Percentiles rank a stretch among this genome's conserved stretches.
These are phyloP conservation scores for Habrosyne pyritoides DNA, from an alignment of 2,888 invertebrate genomes.

Conservation along the genomic window DNA sequence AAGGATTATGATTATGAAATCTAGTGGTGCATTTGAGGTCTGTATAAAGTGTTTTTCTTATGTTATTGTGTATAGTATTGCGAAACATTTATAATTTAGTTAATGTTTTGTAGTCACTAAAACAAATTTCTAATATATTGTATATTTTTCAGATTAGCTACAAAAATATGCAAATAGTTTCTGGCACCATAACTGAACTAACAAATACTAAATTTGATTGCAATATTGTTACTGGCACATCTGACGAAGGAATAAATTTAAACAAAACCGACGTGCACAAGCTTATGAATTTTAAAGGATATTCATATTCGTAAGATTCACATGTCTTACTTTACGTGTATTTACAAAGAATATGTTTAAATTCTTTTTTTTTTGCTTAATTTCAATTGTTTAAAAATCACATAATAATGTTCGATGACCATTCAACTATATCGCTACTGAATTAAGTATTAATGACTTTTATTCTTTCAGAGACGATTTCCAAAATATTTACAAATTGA, in stretches of 20 bases:
- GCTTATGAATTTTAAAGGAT: background rate
- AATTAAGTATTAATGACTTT: no score
- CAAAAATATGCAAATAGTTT: background rate
- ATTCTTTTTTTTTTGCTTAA: no score
- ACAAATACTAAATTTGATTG: background rate
- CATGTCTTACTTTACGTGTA: no score
- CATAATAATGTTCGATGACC: no score
- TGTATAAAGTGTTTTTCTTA: no score
- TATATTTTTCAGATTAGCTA: background rate
- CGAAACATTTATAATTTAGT: no score
- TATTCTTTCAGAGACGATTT: conserved; percentile 16
- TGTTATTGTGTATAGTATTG: no score
- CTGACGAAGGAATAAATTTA: background rate
- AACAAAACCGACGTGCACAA: background rate
- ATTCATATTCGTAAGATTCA: background rate
- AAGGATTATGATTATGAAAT: conserved; percentile 19
- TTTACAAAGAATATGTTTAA: no score
- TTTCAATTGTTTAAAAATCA: no score
- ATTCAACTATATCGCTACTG: no score
- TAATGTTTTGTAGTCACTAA: background rate
- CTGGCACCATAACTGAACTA: background rate
- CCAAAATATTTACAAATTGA: conserved; percentile 9
- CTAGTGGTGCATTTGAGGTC: conserved; percentile 28
- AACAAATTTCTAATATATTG: background rate
- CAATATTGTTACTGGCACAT: background rate